Percentiles rank a stretch among this genome's conserved stretches.
Evolutionary conservation across 1,140 invertebrate species (phyloP).

Genomic region (Drosophila saltans): DNA sequence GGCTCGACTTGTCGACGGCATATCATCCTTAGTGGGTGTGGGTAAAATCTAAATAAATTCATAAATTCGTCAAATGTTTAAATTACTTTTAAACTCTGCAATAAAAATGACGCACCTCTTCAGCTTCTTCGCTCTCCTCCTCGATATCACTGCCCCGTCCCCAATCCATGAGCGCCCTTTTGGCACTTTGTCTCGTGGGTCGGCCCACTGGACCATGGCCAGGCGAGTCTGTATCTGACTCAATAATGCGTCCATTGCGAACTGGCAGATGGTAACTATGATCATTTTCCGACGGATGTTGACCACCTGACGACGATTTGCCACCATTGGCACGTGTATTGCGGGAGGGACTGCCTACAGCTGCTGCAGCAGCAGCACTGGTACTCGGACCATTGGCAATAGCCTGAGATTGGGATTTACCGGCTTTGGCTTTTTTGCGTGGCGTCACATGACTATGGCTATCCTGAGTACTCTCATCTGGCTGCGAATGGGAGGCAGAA

Average conservation of each 20-base stretch:
- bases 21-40: slow-evolving; percentile 79
- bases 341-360: slow-evolving; percentile 63
- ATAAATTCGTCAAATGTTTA: too few species aligned
- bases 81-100: background rate
- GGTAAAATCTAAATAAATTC: slow-evolving; percentile 65
- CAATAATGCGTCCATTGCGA: slow-evolving; percentile 73
- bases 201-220: slow-evolving; percentile 58
- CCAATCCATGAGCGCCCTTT: slow-evolving; percentile 71
- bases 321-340: slow-evolving; percentile 69
- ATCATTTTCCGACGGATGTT: slow-evolving; percentile 72
- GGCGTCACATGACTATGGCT: slow-evolving; percentile 51
- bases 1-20: slow-evolving; percentile 72
- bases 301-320: slow-evolving; percentile 16
- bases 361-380: slow-evolving; percentile 51
- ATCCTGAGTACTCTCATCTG: slow-evolving; percentile 77
- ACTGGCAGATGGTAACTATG: slow-evolving; percentile 80
- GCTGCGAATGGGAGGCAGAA: slow-evolving; percentile 54
- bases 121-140: slow-evolving; percentile 74
- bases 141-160: slow-evolving; percentile 73
- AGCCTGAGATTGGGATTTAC: slow-evolving; percentile 28
- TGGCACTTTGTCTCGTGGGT: slow-evolving; percentile 72
- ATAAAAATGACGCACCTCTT: slow-evolving; percentile 53
- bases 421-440: slow-evolving; percentile 55
- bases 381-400: slow-evolving; percentile 60
- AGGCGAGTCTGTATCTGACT: slow-evolving; percentile 75